Conservation (phyloP, 2,888 invertebrate genomes). For the Nesidiocoris tenuis region DNA sequence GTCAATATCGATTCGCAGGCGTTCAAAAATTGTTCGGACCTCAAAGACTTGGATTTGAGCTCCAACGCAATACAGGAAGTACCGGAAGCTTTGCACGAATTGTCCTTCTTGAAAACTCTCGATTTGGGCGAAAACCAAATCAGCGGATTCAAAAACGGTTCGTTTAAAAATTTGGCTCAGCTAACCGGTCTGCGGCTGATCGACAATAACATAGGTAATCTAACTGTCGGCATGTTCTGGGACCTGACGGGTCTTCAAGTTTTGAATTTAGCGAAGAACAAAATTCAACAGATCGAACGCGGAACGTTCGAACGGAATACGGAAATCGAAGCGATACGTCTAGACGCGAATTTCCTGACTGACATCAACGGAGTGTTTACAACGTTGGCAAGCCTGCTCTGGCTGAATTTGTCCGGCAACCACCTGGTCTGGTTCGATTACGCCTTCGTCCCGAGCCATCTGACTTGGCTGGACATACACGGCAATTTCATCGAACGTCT, state of each 20-base stretch:
- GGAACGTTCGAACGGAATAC: conserved; percentile 79
- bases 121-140: conserved; percentile 92
- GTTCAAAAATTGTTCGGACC: conserved; percentile 82
- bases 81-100: conserved; percentile 77
- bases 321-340: conserved; percentile 79
- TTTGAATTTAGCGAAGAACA: conserved; percentile 84
- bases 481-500: conserved; percentile 84
- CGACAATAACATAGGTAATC: conserved; percentile 84
- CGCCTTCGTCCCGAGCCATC: conserved; percentile 83
- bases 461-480: conserved; percentile 88
- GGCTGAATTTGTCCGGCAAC: conserved; percentile 88
- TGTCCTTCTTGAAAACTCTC: conserved; percentile 80
- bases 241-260: conserved; percentile 81
- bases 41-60: conserved; percentile 85
- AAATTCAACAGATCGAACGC: conserved; percentile 74
- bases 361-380: conserved; percentile 89
- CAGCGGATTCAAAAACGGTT: conserved; percentile 75
- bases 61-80: conserved; percentile 80
- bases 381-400: conserved; percentile 76
- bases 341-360: conserved; percentile 83
- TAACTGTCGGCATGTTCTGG: conserved; percentile 82
- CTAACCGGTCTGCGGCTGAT: conserved; percentile 83
- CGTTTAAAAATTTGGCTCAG: conserved; percentile 81
- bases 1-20: conserved; percentile 75
- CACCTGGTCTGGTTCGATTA: conserved; percentile 91